Evolutionary conservation across 1,140 invertebrate species (phyloP), one percentile per base, ranked within the genome.

Genomic region (Tenebrio molitor): DNA sequence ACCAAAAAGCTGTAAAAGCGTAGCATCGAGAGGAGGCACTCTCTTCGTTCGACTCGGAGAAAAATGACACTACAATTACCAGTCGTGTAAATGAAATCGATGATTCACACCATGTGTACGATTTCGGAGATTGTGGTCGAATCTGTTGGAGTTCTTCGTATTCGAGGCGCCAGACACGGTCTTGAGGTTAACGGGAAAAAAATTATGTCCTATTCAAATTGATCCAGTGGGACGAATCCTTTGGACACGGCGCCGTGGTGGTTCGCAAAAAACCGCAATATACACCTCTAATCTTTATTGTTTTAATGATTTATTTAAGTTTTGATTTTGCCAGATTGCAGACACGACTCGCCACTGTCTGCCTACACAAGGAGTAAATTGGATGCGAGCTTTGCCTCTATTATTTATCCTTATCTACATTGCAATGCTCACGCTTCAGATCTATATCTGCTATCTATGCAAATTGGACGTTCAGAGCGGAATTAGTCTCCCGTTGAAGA

Each of bases 1-100:
- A 29, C 50, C 50, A 25, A 58, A 58, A 58, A 58, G 50, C 50
- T 58, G 21, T 58, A 58, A 58, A 58, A 58, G 50, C 50, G 50
- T 58, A 25, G 25, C 25, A 58, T 58, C 29, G 50, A 58, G 50
- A 58, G 12, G 29, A 58, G 21, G 19, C 1, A 25, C 50, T 58
- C 50, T 58, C n/a, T 12, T 58, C 50, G 15, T 23, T 58, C 29
- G 29, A 58, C 21, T 29, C 50, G 2, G 46, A 53, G 36, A 39
- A 39, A 39, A 53, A 53, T 25, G 46, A 53, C 46, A 53, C 23
- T 53, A 53, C 44, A 50, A 50, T 50, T 21, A 21, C 7, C 5
- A 50, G 17, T 23, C 17, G 46, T 23, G 36, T 39, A 39, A 39
- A 39, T 39, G 12, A 8, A 7, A 2, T 8, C 36, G 5, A 53